These are phyloP conservation scores for Epirrhoe tristata DNA, from an alignment of 2,888 invertebrate species.

Conservation along the genomic window DNA sequence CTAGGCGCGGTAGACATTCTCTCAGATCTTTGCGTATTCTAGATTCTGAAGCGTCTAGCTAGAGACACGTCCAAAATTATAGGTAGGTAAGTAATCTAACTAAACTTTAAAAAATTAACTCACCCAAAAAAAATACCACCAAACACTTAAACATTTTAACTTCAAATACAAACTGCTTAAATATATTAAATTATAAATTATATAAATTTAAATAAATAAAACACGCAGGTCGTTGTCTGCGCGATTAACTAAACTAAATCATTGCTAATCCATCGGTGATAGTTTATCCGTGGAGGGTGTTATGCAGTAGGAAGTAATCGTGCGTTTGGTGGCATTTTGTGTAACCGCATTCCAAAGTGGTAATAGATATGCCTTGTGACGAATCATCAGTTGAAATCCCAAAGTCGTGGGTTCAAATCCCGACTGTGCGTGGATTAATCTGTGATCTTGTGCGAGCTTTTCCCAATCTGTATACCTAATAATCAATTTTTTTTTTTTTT, in stretches of 20 bases:
- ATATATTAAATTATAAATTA: constrained; percentile 25
- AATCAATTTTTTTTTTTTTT: no score
- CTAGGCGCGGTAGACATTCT: no score
- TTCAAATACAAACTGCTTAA: constrained; percentile 32
- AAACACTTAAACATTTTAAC: constrained; percentile 61
- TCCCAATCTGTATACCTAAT: no score
- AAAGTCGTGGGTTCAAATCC: no score
- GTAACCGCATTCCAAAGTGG: background rate
- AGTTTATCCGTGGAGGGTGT: constrained; percentile 55
- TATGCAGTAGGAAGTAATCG: constrained; percentile 43
- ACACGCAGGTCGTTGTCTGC: constrained; percentile 53
- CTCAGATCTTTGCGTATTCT: no score
- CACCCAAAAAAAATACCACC: constrained; percentile 61
- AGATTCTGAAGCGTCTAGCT: no score
- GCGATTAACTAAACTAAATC: constrained; percentile 63
- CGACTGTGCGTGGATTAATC: no score
- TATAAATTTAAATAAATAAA: constrained; percentile 45
- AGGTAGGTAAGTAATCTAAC: no score
- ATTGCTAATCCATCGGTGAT: constrained; percentile 62
- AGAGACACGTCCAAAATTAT: no score
- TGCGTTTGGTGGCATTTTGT: constrained; percentile 13
- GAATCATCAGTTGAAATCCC: no score
- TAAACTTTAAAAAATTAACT: constrained; percentile 38
- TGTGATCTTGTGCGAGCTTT: no score
- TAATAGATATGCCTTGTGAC: no score